Conservation (phyloP, 2,888 invertebrate species). For the Cheilosia urbana region DNA sequence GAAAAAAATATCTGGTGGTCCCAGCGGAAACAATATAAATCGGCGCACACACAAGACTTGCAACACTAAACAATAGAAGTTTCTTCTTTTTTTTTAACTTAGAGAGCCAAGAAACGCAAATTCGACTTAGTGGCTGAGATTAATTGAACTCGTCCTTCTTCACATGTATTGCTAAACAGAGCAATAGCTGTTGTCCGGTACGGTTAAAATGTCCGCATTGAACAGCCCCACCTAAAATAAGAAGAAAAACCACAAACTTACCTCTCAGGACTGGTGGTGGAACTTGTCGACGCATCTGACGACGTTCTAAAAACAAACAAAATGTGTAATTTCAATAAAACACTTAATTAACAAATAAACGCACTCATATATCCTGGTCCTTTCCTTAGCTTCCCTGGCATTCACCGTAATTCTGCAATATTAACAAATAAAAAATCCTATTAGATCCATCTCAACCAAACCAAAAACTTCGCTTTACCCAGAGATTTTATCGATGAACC, state of each 20-base stretch:
- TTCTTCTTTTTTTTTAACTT: too few relatives aligned
- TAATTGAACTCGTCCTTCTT: too few relatives aligned
- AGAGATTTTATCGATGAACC: conserved; percentile 80
- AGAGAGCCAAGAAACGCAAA: too few relatives aligned
- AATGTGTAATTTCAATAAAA: background rate
- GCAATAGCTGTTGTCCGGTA: too few relatives aligned
- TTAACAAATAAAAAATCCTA: conserved; percentile 9
- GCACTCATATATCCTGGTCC: conserved; percentile 55
- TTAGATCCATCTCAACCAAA: background rate
- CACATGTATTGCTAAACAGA: too few relatives aligned
- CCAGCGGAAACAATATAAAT: too few relatives aligned
- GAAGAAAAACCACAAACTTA: conserved; percentile 41
- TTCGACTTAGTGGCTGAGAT: too few relatives aligned
- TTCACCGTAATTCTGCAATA: conserved; percentile 41
- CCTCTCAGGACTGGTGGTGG: conserved; percentile 76
- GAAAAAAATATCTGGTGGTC: too few relatives aligned
- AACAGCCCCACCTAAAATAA: too few relatives aligned
- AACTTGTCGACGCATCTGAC: conserved; percentile 59
- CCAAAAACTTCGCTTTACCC: conserved; percentile 51
- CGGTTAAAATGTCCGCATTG: too few relatives aligned
- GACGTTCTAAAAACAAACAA: conserved; percentile 40
- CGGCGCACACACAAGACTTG: too few relatives aligned
- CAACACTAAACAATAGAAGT: too few relatives aligned
- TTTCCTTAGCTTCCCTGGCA: conserved; percentile 51
- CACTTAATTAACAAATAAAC: background rate